Percentiles rank a stretch among this genome's conserved stretches.
phyloP scores from a whole-genome alignment of 2,888 invertebrate genomes.

The Tachina fera region DNA sequence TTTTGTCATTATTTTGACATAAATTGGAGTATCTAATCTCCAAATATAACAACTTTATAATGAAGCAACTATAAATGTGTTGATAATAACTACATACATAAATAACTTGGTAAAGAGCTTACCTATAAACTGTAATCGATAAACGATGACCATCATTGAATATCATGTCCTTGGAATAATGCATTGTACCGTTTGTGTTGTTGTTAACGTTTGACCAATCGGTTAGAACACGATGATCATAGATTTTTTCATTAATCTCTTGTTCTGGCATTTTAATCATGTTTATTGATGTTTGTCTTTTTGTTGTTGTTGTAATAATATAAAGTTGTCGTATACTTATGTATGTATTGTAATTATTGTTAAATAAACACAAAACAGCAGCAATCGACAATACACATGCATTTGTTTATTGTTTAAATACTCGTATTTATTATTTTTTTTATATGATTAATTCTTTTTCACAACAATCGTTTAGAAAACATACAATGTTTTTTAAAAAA shows the following conservation, averaged over 20 bases:
- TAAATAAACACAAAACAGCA: slow-evolving; percentile 9
- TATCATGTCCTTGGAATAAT: slow-evolving; percentile 87
- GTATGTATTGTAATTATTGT: slow-evolving; percentile 14
- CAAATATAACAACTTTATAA: no score
- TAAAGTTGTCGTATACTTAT: background rate
- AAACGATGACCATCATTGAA: slow-evolving; percentile 94
- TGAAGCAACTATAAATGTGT: no score
- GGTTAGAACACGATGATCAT: slow-evolving; percentile 81
- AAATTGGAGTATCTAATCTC: no score
- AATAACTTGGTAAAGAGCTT: slow-evolving; percentile 62
- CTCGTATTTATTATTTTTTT: background rate
- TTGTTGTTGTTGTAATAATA: slow-evolving; percentile 32
- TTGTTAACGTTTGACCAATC: slow-evolving; percentile 81
- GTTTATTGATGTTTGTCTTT: slow-evolving; percentile 7
- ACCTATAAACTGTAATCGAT: slow-evolving; percentile 90
- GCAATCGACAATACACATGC: slow-evolving; percentile 25
- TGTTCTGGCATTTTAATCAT: slow-evolving; percentile 76
- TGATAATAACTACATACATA: background rate
- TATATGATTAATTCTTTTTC: background rate
- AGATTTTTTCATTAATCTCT: slow-evolving; percentile 80
- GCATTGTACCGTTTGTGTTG: slow-evolving; percentile 80
- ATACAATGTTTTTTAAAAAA: slow-evolving; percentile 21
- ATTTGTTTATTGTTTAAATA: slow-evolving; percentile 1
- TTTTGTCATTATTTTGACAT: no score
- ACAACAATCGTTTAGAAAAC: slow-evolving; percentile 32